Evolutionary conservation across 2,797 vertebrate species (phyloP).

Genomic region (Parauchenoglanis ngamensis): DNA sequence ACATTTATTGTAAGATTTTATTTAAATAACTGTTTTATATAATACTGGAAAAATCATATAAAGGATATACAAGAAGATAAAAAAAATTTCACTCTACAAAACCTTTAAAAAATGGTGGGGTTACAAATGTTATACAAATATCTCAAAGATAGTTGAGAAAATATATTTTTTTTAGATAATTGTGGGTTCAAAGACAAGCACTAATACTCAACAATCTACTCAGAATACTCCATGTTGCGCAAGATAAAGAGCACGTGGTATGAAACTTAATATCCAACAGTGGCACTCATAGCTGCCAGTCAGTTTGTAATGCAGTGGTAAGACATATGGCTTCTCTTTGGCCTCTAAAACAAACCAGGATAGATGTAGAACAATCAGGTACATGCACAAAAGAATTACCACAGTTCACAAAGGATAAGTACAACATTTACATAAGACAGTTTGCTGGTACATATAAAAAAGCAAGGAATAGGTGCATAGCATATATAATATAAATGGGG

Average conservation of each 20-base stretch:
- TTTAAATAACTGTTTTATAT: constrained; percentile 48
- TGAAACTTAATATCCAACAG: not conserved
- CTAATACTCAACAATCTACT: not conserved
- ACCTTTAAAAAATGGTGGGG: not conserved
- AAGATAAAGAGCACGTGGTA: not conserved
- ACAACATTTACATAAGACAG: constrained; percentile 50
- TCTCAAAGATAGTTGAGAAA: not conserved
- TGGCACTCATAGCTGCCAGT: not conserved
- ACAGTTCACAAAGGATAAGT: constrained; percentile 26
- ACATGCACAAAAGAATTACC: constrained; percentile 7
- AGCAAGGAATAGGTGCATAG: not conserved
- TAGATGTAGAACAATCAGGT: not conserved
- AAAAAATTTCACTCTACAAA: not conserved
- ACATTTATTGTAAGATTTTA: constrained; percentile 12
- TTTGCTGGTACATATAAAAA: constrained; percentile 66
- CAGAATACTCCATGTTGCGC: not conserved
- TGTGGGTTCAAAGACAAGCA: too few relatives aligned
- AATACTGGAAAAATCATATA: constrained; percentile 36
- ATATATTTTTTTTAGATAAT: not conserved
- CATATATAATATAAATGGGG: not conserved
- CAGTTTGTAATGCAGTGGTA: not conserved
- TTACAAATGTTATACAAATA: not conserved
- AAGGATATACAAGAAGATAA: not conserved
- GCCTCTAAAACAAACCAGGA: not conserved
- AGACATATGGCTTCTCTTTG: constrained; percentile 2